Conservation (phyloP, 2,888 invertebrate genomes). For the Heliconius cydno region DNA sequence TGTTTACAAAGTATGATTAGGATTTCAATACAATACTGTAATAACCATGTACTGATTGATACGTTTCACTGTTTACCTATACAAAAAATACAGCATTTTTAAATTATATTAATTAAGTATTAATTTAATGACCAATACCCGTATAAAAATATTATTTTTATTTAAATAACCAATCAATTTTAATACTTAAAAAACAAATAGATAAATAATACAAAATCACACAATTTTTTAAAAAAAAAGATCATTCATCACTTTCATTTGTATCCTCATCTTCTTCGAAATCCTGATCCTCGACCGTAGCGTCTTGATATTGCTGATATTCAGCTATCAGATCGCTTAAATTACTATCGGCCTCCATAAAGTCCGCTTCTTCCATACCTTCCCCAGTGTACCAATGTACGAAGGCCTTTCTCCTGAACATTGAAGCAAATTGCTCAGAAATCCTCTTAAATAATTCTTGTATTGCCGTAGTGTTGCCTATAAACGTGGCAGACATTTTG, state of each 20-base stretch:
- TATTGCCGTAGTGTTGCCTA: constrained; percentile 93
- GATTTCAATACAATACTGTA: no score
- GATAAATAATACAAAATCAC: not conserved
- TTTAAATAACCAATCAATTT: not conserved
- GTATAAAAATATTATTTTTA: no score
- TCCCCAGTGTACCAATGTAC: constrained; percentile 98
- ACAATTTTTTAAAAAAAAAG: not conserved
- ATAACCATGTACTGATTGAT: no score
- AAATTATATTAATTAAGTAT: no score
- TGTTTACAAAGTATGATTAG: no score
- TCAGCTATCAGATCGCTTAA: constrained; percentile 94
- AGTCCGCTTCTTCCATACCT: constrained; percentile 98
- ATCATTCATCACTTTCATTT: constrained; percentile 14
- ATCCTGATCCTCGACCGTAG: constrained; percentile 91
- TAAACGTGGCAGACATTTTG: constrained; percentile 94
- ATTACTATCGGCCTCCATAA: constrained; percentile 96
- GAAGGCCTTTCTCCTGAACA: constrained; percentile 97
- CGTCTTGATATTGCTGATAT: constrained; percentile 96
- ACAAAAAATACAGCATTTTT: no score
- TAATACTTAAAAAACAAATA: not conserved
- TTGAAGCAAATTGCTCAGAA: constrained; percentile 92
- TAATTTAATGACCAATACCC: no score
- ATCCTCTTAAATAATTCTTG: constrained; percentile 94
- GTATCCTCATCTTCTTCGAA: constrained; percentile 86
- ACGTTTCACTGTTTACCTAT: no score